These are phyloP conservation scores for Eurystomus gularis DNA, from an alignment of 2,113 vertebrate genomes.

Conservation along the genomic window DNA sequence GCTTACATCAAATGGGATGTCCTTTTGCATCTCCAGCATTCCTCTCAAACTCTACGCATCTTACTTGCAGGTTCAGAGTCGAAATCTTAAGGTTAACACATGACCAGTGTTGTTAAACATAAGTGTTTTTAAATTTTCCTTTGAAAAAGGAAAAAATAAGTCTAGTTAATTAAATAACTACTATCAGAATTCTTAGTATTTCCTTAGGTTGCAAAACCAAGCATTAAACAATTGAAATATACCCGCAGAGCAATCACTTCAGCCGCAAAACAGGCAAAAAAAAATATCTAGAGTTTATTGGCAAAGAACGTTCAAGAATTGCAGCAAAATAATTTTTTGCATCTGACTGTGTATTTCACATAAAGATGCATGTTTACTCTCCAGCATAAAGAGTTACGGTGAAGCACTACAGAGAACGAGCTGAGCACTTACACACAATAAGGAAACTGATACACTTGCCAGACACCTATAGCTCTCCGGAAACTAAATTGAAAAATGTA, in stretches of 20 bases:
- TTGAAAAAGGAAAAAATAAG: neutral
- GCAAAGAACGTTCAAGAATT: neutral
- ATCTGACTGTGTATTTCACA: neutral
- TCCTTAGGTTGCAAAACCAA: neutral
- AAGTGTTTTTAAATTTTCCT: neutral
- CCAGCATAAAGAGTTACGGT: neutral
- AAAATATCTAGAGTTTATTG: neutral
- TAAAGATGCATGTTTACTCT: neutral
- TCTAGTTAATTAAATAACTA: neutral
- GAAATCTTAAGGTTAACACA: neutral
- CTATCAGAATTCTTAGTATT: neutral
- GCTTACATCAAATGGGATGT: too few species aligned
- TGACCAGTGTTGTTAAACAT: neutral
- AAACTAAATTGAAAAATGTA: neutral
- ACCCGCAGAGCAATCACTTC: neutral
- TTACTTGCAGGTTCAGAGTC: neutral
- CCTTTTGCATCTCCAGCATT: neutral
- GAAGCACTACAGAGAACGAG: neutral
- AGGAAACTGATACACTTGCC: neutral
- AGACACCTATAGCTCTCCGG: neutral
- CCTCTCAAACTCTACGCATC: neutral
- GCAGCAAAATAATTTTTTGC: neutral
- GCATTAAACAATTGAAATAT: neutral
- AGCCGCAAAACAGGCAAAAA: neutral
- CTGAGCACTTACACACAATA: neutral